Percentiles rank a stretch among this genome's conserved stretches.
phyloP scores from a whole-genome alignment of 2,888 invertebrate species.

The Drosophila siamana region DNA sequence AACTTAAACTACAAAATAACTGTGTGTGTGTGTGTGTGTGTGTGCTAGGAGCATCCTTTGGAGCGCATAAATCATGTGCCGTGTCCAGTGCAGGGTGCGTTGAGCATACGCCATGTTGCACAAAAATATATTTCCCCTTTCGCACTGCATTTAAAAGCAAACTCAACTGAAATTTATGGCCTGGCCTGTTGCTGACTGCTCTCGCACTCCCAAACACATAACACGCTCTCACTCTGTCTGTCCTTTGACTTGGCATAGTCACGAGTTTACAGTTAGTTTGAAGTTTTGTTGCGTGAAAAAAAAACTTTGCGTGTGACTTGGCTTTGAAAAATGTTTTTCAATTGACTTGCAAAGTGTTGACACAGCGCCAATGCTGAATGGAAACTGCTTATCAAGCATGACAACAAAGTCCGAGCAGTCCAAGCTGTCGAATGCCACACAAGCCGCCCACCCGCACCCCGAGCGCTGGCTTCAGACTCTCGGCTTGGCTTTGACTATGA shows the following conservation, averaged over 20 bases:
- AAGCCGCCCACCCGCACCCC: no score
- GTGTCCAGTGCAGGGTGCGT: constrained; percentile 26
- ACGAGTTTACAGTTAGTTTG: constrained; percentile 10
- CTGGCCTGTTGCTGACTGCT: constrained; percentile 32
- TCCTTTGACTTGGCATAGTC: background rate
- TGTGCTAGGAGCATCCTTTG: constrained; percentile 28
- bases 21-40: constrained; percentile 1
- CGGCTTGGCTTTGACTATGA: background rate
- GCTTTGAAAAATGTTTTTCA: constrained; percentile 38
- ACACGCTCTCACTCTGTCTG: background rate
- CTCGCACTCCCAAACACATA: background rate
- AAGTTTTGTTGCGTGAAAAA: constrained; percentile 21
- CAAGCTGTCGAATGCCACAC: constrained; percentile 12
- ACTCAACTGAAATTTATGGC: constrained; percentile 25
- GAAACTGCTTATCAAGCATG: constrained; percentile 54
- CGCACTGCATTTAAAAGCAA: constrained; percentile 14
- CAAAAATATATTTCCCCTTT: constrained; percentile 7
- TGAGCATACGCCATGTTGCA: constrained; percentile 43
- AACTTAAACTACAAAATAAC: constrained; percentile 1
- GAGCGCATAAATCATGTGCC: constrained; percentile 48
- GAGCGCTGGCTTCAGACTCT: background rate
- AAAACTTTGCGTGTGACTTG: constrained; percentile 24
- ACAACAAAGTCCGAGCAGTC: constrained; percentile 7
- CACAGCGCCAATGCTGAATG: constrained; percentile 32
- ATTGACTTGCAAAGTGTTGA: constrained; percentile 55